These are phyloP conservation scores for Pterois miles DNA, from an alignment of 2,797 vertebrate genomes.

Conservation along the genomic window DNA sequence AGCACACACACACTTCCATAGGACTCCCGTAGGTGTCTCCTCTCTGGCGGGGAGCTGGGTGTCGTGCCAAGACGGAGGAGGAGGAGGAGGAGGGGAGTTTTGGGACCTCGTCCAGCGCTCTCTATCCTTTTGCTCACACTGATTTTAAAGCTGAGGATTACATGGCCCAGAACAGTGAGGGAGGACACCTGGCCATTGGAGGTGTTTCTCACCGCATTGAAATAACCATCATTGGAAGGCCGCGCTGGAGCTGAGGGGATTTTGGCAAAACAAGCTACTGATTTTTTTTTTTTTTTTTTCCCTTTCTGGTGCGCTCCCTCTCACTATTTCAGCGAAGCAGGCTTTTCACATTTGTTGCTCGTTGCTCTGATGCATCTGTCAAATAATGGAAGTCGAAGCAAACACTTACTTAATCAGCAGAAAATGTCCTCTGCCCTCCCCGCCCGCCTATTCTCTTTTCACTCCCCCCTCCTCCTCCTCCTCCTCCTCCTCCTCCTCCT, in stretches of 20 bases:
- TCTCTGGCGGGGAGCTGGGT: constrained; percentile 64
- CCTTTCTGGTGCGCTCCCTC: constrained; percentile 16
- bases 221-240: constrained; percentile 27
- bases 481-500: not conserved
- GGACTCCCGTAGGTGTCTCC: constrained; percentile 80
- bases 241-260: constrained; percentile 8
- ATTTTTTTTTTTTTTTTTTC: constrained; percentile 53
- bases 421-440: constrained; percentile 59
- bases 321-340: not conserved
- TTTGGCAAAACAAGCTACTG: constrained; percentile 21
- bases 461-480: not conserved
- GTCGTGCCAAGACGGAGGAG: constrained; percentile 60
- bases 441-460: not conserved
- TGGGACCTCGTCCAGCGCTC: constrained; percentile 55
- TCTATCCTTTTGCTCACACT: constrained; percentile 53
- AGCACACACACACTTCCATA: constrained; percentile 54
- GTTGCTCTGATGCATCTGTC: constrained; percentile 49
- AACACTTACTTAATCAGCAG: constrained; percentile 78
- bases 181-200: constrained; percentile 59
- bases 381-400: constrained; percentile 65
- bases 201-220: constrained; percentile 53
- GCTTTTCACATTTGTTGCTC: constrained; percentile 36
- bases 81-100: constrained; percentile 37
- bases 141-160: constrained; percentile 71
- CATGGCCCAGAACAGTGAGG: constrained; percentile 46